A percentile compares a stretch with the other conserved stretches of the same genome.
Conservation (phyloP, 2,888 invertebrate genomes). For the Cryptophagus acutangulus region DNA sequence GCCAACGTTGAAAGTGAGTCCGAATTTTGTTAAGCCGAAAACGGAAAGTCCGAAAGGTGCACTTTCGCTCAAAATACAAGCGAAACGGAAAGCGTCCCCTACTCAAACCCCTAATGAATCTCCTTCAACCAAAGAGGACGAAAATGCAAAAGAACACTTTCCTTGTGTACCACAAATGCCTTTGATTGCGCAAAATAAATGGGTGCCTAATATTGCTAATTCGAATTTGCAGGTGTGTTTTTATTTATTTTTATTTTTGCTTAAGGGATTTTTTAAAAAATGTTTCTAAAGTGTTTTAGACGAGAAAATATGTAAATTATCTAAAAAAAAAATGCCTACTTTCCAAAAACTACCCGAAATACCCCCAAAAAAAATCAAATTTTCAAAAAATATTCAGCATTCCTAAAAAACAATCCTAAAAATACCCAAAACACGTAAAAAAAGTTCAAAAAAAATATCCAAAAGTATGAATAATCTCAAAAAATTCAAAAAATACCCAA, state of each 20-base stretch:
- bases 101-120: constrained; percentile 24
- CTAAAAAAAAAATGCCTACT: too few relatives aligned
- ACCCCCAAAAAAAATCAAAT: not conserved
- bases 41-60: constrained; percentile 43
- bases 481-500: too few relatives aligned
- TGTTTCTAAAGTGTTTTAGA: constrained; percentile 3
- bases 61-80: constrained; percentile 40
- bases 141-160: constrained; percentile 21
- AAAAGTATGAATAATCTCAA: too few relatives aligned
- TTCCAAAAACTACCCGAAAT: too few relatives aligned
- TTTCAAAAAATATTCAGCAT: too few relatives aligned
- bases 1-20: constrained; percentile 55
- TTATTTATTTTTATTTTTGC: constrained; percentile 28
- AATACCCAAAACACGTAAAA: too few relatives aligned
- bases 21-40: constrained; percentile 51
- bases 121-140: constrained; percentile 18
- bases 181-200: constrained; percentile 37
- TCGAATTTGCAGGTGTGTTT: constrained; percentile 42
- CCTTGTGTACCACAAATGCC: constrained; percentile 43
- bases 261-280: constrained; percentile 13
- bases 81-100: constrained; percentile 37
- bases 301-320: too few relatives aligned
- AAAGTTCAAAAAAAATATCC: too few relatives aligned
- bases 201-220: constrained; percentile 32
- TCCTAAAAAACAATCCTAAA: too few relatives aligned